Percentiles rank a stretch among this genome's conserved stretches.
Conservation (phyloP, 2,888 invertebrate species). For the Sympetrum striolatum region DNA sequence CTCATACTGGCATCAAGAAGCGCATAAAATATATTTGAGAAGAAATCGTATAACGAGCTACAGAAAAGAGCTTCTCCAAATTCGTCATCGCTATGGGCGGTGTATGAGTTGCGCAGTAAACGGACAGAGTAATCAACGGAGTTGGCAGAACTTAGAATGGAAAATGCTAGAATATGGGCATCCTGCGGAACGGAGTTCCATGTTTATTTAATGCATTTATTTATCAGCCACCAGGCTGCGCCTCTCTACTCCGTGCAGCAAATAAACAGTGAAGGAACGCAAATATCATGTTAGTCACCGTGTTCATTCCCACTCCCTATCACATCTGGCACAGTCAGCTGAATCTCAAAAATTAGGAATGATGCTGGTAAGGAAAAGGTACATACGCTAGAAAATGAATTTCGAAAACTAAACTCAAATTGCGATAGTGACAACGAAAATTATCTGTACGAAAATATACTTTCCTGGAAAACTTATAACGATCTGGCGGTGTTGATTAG, state of each 20-base stretch:
- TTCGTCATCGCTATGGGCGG: no score
- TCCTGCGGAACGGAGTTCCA: background rate
- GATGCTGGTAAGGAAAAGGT: background rate
- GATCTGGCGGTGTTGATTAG: no score
- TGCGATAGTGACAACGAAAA: no score
- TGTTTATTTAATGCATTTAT: background rate
- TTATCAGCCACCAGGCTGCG: background rate
- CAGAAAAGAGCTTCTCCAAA: no score
- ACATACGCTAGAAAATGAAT: no score
- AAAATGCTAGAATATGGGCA: background rate
- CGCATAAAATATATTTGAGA: no score
- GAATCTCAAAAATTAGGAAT: background rate
- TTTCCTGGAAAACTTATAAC: no score
- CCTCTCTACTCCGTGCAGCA: background rate
- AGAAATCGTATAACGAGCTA: no score
- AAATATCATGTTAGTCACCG: background rate
- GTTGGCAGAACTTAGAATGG: background rate
- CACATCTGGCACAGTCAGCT: background rate
- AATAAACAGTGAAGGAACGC: background rate
- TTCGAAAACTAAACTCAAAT: background rate
- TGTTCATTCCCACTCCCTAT: background rate
- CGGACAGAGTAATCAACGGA: background rate
- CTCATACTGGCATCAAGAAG: no score
- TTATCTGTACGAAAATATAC: no score
- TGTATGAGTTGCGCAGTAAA: background rate